Evolutionary conservation across 2,888 invertebrate species (phyloP), one percentile per base, ranked within the genome.

Genomic region (Amphimallon solstitiale): DNA sequence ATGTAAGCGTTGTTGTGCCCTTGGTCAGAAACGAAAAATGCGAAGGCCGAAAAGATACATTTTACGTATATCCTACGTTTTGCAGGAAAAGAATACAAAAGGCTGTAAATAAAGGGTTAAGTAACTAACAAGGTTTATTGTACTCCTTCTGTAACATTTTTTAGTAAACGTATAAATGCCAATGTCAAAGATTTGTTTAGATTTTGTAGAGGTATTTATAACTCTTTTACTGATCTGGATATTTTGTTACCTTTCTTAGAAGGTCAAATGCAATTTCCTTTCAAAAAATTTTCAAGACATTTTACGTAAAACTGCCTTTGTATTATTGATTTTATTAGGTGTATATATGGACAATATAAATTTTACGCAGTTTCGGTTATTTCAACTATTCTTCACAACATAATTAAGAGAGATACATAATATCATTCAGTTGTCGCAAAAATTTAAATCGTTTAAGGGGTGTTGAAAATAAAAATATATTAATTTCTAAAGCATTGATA

Each of bases 71-170:
- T 29, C 34, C n/a, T 29, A 35, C 37, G 15, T 14, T 14, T 17
- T n/a, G 12, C 9, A 52, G 10, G 49, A 63, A 46, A 48, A 23
- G 45, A 17, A 52, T 23, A n/a, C 43, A 43, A 52, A 45, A 63
- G 34, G 63, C 43, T 38, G 35, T 54, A 63, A 63, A 63, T 34
- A 43, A 63, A 63, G 63, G 63, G 63, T 63, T 63, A 63, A 63
- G 40, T 40, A 34, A 52, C 52, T 17, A n/a, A n/a, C 43, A 52
- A 40, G 63, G 52, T 43, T 54, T 43, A 21, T 34, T 63, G 19
- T 54, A 17, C 35, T 15, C 40, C 51, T n/a, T 9, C 29, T 29
- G 29, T 52, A 34, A 52, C 40, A 52, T 61, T 61, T 29, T 29
- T 51, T 34, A 54, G 35, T 51, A 43, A n/a, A 45, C 43, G 34